Evolutionary conservation across 2,113 vertebrate genomes (phyloP), one percentile per base, ranked within the genome.

Genomic region (Menura novaehollandiae): DNA sequence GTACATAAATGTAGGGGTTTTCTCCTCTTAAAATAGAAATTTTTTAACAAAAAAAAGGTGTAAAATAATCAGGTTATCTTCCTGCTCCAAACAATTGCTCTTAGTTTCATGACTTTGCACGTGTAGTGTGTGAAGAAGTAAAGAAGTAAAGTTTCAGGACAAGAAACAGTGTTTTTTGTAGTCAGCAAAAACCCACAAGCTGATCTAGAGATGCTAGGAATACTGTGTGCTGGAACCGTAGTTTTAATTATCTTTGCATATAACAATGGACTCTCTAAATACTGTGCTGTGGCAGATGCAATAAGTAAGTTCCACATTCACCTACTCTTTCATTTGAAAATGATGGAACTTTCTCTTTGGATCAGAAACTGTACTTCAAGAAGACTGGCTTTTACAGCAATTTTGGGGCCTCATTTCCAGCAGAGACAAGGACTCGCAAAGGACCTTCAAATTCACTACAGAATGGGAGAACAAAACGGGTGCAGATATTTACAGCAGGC

Each of bases 1-100:
- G 9, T 9, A 62, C 14, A 41, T 9, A 15, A 51, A 32, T 62
- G 3, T 24, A 30, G 4, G 2, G 3, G 0, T 15, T 32, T 79
- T 84, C 16, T 47, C 19, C 33, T 62, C 8, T 30, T 71, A 56
- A 80, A 80, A 60, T 15, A 37, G 4, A 41, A 32, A 6, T 6
- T 63, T 28, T 77, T 81, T 55, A 53, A 26, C 9, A 63, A 73
- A 35, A n/a, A 62, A 47, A 10, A 1, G 1, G 2, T 23, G 12
- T 14, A 30, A 89, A 89, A 44, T 10, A 44, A 19, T 24, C 11
- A 26, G 1, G 0, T 78, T 78, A 80, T 74, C 13, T 49, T 26
- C 10, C 33, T 60, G 5, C 4, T 59, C 3, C 44, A 51, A 49
- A 19, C 2, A 55, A 44, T 11, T 68, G 2, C n/a, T 10, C 19